Conservation (phyloP, 2,888 invertebrate species). For the Caenorhabditis sp. region DNA sequence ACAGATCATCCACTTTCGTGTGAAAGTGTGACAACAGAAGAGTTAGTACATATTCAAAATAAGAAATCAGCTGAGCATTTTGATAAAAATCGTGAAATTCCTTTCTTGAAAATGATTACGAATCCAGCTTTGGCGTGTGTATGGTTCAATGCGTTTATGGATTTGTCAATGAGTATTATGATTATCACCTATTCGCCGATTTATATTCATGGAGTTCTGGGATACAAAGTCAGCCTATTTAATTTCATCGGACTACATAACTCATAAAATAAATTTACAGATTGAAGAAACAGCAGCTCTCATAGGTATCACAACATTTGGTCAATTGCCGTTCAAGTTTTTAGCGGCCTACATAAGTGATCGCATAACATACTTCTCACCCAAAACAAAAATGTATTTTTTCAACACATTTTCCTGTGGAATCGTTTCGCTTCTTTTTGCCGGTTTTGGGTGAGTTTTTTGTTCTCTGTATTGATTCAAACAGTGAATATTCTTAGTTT, state of each 20-base stretch:
- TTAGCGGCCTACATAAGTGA: conserved; percentile 34
- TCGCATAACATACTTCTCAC: conserved; percentile 5
- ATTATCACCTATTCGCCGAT: conserved; percentile 33
- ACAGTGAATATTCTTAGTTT: too few species aligned
- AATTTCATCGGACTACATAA: background rate
- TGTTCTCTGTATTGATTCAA: too few species aligned
- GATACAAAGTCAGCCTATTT: conserved; percentile 5
- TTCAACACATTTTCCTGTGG: conserved; percentile 38
- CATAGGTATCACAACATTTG: conserved; percentile 25
- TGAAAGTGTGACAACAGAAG: conserved; percentile 13
- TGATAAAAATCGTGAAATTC: conserved; percentile 3
- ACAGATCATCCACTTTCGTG: conserved; percentile 26
- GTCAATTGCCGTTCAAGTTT: conserved; percentile 35
- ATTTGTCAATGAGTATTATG: conserved; percentile 34
- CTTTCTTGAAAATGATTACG: conserved; percentile 11
- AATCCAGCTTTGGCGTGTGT: conserved; percentile 21
- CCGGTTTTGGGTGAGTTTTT: conserved; percentile 9
- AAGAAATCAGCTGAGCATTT: conserved; percentile 30
- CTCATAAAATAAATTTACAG: background rate
- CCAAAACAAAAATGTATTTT: conserved; percentile 28
- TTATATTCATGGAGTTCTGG: conserved; percentile 26
- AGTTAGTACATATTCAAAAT: conserved; percentile 23
- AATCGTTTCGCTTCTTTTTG: conserved; percentile 24
- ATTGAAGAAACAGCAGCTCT: conserved; percentile 28
- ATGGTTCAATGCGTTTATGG: conserved; percentile 40